Evolutionary conservation across 2,888 invertebrate species (phyloP), one percentile per base, ranked within the genome.

Genomic region (Ochropacha duplaris): DNA sequence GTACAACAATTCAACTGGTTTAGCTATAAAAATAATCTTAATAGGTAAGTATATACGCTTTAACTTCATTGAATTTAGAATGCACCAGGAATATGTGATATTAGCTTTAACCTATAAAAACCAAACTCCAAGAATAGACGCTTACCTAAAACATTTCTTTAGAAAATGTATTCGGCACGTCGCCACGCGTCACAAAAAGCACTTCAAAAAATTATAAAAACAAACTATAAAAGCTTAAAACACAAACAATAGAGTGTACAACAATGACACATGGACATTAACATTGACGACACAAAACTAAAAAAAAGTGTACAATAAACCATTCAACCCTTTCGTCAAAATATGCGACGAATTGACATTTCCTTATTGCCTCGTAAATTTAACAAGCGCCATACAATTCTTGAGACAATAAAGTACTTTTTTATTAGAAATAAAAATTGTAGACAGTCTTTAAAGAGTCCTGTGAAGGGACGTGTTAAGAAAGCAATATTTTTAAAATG

Each of bases 281-380:
- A 36, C 36, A 36, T 36, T 36, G 36, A 86, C 79, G 65, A 86
- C 79, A 84, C 83, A 84, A 81, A 70, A 67, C 59, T 73, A 81
- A 84, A 87, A 85, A 36, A 87, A 87, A 87, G 75, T 64, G 64
- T 64, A 90, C 88, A 91, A 90, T 88, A 81, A 77, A 68, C 83
- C 76, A 86, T 91, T 88, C 86, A 92, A 90, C 87, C 90, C 92
- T 91, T 92, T 90, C 90, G 86, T 90, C 86, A 88, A 90, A 88
- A 88, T 86, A 90, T 87, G 78, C 79, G 75, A 76, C 72, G 79
- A 79, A 81, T 82, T 71, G 82, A 85, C 85, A 90, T 87, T 92
- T 92, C 92, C 92, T 92, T 91, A 91, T 92, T 91, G 88, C 84
- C 60, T 79, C 88, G 77, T 92, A 92, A 92, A 92, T 90, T 84